Base-by-base conservation (phyloP, 2,888 invertebrate species). In the Hipparchia semele region DNA sequence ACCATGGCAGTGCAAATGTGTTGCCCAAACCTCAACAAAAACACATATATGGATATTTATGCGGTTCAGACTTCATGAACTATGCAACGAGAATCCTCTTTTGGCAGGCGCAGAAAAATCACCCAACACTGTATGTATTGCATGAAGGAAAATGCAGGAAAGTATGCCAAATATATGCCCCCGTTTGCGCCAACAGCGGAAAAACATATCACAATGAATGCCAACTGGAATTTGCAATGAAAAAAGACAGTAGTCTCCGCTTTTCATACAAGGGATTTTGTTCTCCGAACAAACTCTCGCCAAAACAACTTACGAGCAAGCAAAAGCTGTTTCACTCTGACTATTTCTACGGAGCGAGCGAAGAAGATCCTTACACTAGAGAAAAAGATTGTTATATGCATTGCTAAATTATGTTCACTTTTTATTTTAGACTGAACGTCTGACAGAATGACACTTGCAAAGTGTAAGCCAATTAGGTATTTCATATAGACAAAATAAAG, bases 191-290 rank as follows among this genome's bases (percentile, higher is more conserved):
- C 10, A 78, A 72, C 56, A 68, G 80, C 61, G 73, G 73, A 33
- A 79, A 69, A 65, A 80, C 78, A 1, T 81, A 81, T 58, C 66
- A 79, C 51, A 81, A 80, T 58, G 70, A 76, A 65, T 81, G 81
- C 75, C 78, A 81, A 13, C 71, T 80, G 7, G 69, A 75, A 70
- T 78, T 74, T 68, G 80, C 76, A 2, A 78, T 68, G 23, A 64
- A 56, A 51, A 68, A 71, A 6, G 49, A 75, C 8, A 65, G 39
- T 4, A 49, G 8, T 0, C 74, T 78, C n/a, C 45, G 23, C 53
- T n/a, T 68, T 4, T 39, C 7, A 66, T 69, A 75, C 49, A 65
- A 68, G 46, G 80, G 80, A 1, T 10, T 7, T n/a, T 69, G 69
- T 39, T 0, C 61, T n/a, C 49, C 54, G 39, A 13, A 58, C n/a